Conservation (phyloP, 2,888 invertebrate species). For the Cheilosia vernalis region DNA sequence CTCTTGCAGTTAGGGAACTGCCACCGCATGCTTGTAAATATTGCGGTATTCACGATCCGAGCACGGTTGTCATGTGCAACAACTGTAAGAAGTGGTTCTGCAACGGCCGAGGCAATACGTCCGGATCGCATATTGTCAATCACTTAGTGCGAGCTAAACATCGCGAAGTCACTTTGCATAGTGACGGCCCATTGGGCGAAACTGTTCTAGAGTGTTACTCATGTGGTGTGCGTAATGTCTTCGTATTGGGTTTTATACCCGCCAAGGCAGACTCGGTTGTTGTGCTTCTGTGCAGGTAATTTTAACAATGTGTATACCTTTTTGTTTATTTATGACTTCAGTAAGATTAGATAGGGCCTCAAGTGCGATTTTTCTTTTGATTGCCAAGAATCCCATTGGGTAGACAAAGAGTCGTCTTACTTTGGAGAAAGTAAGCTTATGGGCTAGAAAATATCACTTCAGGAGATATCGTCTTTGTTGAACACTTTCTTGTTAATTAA, state of each 20-base stretch:
- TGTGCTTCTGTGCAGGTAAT: conserved; percentile 94
- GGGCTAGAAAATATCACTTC: too few relatives aligned
- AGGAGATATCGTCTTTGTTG: too few relatives aligned
- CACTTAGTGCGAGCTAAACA: conserved; percentile 99
- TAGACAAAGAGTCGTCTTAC: too few relatives aligned
- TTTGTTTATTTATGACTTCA: not conserved
- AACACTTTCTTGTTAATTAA: too few relatives aligned
- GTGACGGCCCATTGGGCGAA: conserved; percentile 98
- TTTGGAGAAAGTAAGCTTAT: too few relatives aligned
- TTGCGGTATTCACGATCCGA: conserved; percentile 98
- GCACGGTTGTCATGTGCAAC: conserved; percentile 99
- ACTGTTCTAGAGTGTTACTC: conserved; percentile 99
- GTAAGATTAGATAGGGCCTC: too few relatives aligned
- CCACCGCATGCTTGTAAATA: conserved; percentile 99
- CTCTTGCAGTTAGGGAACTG: conserved; percentile 93
- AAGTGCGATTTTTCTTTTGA: too few relatives aligned
- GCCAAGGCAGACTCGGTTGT: conserved; percentile 99
- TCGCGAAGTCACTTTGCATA: conserved; percentile 98
- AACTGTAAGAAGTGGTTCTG: conserved; percentile 99
- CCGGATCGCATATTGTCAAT: conserved; percentile 99
- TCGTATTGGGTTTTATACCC: conserved; percentile 99
- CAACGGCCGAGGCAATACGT: conserved; percentile 98
- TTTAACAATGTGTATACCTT: conserved; percentile 39
- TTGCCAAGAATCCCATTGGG: too few relatives aligned
- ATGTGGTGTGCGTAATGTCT: conserved; percentile 98